Evolutionary conservation across 1,140 invertebrate genomes (phyloP), one percentile per base, ranked within the genome.

Genomic region (Phocides pigmalion): DNA sequence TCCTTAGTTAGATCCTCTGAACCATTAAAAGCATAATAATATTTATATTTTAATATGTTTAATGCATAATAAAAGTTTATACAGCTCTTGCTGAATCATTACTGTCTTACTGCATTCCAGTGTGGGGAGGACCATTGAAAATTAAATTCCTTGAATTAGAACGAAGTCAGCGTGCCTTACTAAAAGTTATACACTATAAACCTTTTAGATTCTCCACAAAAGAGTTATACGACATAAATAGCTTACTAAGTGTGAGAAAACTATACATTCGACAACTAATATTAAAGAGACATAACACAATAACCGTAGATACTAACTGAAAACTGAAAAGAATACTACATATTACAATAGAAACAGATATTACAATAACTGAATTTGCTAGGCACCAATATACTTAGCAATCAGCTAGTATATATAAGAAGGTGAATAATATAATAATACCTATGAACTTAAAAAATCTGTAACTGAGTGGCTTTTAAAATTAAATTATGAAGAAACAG

Each of bases 41-140:
- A n/a, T n/a, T n/a, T n/a, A n/a, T n/a, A n/a, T n/a, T n/a, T n/a
- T n/a, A n/a, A n/a, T n/a, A n/a, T n/a, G n/a, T n/a, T n/a, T n/a
- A n/a, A n/a, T n/a, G n/a, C n/a, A n/a, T n/a, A n/a, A n/a, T n/a
- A n/a, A n/a, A n/a, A n/a, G n/a, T n/a, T n/a, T n/a, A n/a, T n/a
- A n/a, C n/a, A n/a, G n/a, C n/a, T n/a, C n/a, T n/a, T n/a, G n/a
- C n/a, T n/a, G n/a, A n/a, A n/a, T n/a, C n/a, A n/a, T n/a, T 63
- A 32, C 16, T 63, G 15, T 15, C 19, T 9, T 63, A 62, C 6
- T 63, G 64, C 20, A 62, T 62, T 37, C 25, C 64, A 35, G 49
- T 66, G 0, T 66, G 54, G 64, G 64, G 64, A 3, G 64, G 56
- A 9, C 47, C 64, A 4, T 53, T 58, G 5, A 66, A 66, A 61